Evolutionary conservation across 2,888 invertebrate species (phyloP), one percentile per base, ranked within the genome.

Genomic region (Cerceris ruficornis): DNA sequence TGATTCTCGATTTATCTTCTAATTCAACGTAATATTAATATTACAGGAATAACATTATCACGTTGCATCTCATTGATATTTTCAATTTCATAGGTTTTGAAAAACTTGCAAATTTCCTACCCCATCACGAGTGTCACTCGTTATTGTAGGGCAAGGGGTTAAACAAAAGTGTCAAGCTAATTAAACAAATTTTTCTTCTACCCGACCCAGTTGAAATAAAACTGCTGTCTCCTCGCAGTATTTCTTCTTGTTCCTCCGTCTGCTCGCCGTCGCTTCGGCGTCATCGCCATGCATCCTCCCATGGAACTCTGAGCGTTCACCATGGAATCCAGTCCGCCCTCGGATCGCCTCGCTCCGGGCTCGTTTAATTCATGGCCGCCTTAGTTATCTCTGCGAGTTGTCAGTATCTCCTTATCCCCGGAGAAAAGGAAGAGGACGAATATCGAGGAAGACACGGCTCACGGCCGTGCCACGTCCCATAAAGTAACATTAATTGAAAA

Each of bases 401-500:
- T 60, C 74, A 15, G 75, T 78, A 73, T 78, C 78, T 81, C 46
- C 77, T 69, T 75, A 69, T 76, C 59, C 74, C 41, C 52, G 6
- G 62, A 49, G 52, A 75, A 66, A 73, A 79, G 54, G 69, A 76
- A 71, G 71, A 59, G 17, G 60, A 54, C 65, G 68, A 77, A 75
- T 67, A 71, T 73, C 69, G 62, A 59, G 43, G 64, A 71, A 71
- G 69, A 67, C 69, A 64, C 68, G 64, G 50, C 67, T 75, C 67
- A 75, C 58, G 64, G 69, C 54, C 61, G 39, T 15, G 67, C 42
- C 69, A 58, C 61, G 64, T 69, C 74, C 69, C 85, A 74, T 85
- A 84, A 85, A 84, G 42, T 71, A 78, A 61, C 81, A 85, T 85
- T 84, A 83, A 85, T 79, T 82, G 77, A 83, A 85, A 83, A 83